Evolutionary conservation across 2,888 invertebrate species (phyloP).

Genomic region (Pogonocherus hispidulus): DNA sequence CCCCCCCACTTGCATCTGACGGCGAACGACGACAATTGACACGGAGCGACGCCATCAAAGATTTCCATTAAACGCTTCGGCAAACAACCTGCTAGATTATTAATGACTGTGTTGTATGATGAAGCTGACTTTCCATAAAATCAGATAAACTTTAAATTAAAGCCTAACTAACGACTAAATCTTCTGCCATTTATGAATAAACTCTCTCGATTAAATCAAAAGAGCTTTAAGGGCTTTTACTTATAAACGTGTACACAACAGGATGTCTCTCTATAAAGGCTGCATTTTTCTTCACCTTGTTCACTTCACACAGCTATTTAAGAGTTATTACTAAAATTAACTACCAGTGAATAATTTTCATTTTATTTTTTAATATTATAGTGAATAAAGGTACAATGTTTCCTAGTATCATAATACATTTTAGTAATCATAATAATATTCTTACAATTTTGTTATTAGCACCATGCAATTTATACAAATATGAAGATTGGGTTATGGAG

Average conservation of each 20-base stretch:
- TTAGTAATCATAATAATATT: too few relatives aligned
- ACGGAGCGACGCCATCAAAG: constrained; percentile 58
- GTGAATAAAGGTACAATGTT: too few relatives aligned
- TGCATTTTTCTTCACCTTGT: constrained; percentile 12
- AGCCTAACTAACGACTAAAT: constrained; percentile 46
- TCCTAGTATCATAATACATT: too few relatives aligned
- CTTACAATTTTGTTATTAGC: too few relatives aligned
- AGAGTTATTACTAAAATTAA: not conserved
- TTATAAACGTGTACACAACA: constrained; percentile 23
- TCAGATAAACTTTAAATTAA: constrained; percentile 55
- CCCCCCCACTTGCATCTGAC: constrained; percentile 24
- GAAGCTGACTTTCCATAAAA: constrained; percentile 61
- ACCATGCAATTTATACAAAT: too few relatives aligned
- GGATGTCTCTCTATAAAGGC: constrained; percentile 14
- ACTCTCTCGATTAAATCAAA: constrained; percentile 30
- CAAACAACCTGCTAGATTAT: constrained; percentile 63
- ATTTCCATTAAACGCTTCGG: constrained; percentile 63
- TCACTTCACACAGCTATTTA: not conserved
- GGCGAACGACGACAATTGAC: constrained; percentile 58
- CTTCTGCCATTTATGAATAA: constrained; percentile 36
- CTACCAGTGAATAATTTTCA: not conserved
- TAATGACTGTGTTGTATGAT: constrained; percentile 61
- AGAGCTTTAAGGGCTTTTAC: constrained; percentile 21
- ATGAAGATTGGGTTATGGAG: too few relatives aligned
- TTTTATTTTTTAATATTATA: too few relatives aligned